Evolutionary conservation across 2,113 vertebrate genomes (phyloP).

Genomic region (Otis tarda): DNA sequence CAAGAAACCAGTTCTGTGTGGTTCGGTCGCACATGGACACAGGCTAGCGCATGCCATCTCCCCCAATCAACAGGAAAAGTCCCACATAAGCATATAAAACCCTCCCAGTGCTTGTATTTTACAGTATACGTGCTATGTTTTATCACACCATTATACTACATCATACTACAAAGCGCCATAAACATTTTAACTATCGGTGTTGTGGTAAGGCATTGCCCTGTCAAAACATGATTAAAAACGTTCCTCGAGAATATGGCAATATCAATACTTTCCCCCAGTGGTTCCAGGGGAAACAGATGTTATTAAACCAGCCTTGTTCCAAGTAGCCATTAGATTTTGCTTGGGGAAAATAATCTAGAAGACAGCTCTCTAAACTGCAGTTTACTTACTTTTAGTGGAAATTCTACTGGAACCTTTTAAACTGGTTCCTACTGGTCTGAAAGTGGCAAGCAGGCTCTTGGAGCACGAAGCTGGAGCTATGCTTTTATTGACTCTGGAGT

Average conservation of each 20-base stretch:
- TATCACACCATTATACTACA: background rate
- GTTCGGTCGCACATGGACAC: background rate
- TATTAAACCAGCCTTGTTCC: slow-evolving; percentile 46
- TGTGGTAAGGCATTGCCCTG: background rate
- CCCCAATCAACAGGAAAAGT: background rate
- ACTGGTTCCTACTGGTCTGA: background rate
- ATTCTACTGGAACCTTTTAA: background rate
- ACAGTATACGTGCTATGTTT: background rate
- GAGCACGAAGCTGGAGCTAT: background rate
- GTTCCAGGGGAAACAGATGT: slow-evolving; percentile 40
- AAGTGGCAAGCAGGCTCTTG: background rate
- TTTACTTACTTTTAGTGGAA: background rate
- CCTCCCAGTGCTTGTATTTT: background rate
- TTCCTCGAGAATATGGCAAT: slow-evolving; percentile 26
- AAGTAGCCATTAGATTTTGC: slow-evolving; percentile 3
- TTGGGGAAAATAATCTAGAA: background rate
- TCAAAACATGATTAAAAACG: slow-evolving; percentile 39
- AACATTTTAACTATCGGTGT: slow-evolving; percentile 6
- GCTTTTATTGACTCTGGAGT: background rate
- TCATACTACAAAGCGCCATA: background rate
- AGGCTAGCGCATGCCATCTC: background rate
- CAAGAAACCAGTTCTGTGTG: background rate
- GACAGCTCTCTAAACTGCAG: background rate
- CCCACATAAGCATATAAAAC: background rate
- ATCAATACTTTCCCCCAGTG: slow-evolving; percentile 21